These are phyloP conservation scores for Steinernema feltiae DNA, from an alignment of 1,140 invertebrate genomes.

Conservation along the genomic window DNA sequence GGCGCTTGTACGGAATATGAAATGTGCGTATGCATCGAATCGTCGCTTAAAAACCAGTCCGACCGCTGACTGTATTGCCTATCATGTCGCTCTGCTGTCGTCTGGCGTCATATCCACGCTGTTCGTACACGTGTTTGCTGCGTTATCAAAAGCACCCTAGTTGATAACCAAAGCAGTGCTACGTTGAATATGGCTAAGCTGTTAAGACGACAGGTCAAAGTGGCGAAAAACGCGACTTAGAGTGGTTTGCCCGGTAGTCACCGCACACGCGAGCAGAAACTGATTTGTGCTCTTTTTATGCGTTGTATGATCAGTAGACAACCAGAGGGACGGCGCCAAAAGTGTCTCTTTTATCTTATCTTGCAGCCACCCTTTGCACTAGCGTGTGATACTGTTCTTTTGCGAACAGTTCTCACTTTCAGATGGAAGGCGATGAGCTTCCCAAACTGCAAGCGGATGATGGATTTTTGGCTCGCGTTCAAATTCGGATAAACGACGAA, in stretches of 20 bases:
- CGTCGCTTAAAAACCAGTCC: too few relatives aligned
- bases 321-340: constrained; percentile 12
- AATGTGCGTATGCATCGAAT: too few relatives aligned
- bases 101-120: too few relatives aligned
- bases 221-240: not conserved
- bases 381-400: not conserved
- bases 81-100: too few relatives aligned
- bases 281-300: not conserved
- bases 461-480: not conserved
- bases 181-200: too few relatives aligned
- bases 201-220: too few relatives aligned
- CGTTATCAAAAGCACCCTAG: too few relatives aligned
- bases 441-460: not conserved
- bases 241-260: not conserved
- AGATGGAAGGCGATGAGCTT: not conserved
- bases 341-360: not conserved
- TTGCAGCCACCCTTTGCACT: not conserved
- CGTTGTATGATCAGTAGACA: not conserved
- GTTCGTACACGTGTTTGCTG: too few relatives aligned
- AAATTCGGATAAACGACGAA: not conserved
- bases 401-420: not conserved
- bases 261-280: too few relatives aligned
- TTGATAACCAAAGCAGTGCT: too few relatives aligned
- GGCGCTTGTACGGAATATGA: too few relatives aligned
- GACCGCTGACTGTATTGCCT: too few relatives aligned